These are phyloP conservation scores for Paralvinella palmiformis DNA, from an alignment of 1,140 invertebrate genomes.

Conservation along the genomic window DNA sequence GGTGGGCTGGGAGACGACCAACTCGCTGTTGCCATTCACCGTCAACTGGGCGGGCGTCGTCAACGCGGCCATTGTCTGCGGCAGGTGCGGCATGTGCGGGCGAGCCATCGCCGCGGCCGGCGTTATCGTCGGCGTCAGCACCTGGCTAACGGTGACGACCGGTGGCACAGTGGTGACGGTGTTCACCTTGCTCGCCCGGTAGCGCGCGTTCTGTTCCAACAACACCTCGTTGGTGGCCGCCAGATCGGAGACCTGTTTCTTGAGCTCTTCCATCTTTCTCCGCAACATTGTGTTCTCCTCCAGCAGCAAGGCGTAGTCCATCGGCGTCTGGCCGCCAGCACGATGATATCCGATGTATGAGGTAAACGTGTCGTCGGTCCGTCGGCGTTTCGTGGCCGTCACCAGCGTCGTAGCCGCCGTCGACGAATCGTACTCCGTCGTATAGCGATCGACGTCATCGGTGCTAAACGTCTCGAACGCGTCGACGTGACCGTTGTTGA, in stretches of 20 bases:
- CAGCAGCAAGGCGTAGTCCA: conserved; percentile 54
- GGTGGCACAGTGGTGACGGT: conserved; percentile 14
- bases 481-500: neutral
- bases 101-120: conserved; percentile 24
- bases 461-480: neutral
- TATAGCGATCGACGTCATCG: neutral
- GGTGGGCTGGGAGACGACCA: conserved; percentile 12
- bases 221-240: conserved; percentile 77
- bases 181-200: conserved; percentile 58
- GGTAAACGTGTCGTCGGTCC: conserved; percentile 12
- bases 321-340: conserved; percentile 15
- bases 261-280: conserved; percentile 67
- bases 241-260: conserved; percentile 64
- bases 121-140: conserved; percentile 27
- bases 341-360: neutral
- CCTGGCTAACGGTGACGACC: conserved; percentile 23
- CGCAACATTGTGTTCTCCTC: conserved; percentile 68
- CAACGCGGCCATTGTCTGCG: conserved; percentile 10
- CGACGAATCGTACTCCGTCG: neutral
- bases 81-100: conserved; percentile 17
- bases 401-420: neutral
- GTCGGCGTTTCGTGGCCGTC: conserved; percentile 12
- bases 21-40: conserved; percentile 13
- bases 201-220: conserved; percentile 71
- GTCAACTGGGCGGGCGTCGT: conserved; percentile 6